Evolutionary conservation across 2,888 invertebrate species (phyloP).

Genomic region (Epirrhoe alternata): DNA sequence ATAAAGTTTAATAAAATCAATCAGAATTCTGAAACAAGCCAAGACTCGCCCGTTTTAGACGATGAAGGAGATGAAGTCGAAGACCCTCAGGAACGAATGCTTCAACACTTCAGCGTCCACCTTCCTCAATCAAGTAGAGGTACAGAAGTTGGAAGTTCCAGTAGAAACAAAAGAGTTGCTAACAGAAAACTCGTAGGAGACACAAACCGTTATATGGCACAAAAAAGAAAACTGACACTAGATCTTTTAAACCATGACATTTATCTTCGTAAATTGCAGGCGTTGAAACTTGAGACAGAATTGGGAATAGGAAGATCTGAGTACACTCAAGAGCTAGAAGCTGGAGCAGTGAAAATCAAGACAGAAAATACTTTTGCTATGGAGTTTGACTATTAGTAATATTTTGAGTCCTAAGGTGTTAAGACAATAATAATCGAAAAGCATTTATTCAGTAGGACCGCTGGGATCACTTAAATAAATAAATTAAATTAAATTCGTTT

Average conservation of each 20-base stretch:
- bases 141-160: background rate
- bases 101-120: background rate
- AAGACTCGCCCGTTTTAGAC: background rate
- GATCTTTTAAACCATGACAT: background rate
- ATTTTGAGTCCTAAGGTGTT: too few relatives aligned
- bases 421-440: too few relatives aligned
- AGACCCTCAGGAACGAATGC: background rate
- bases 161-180: background rate
- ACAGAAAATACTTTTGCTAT: background rate
- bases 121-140: background rate
- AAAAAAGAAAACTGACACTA: background rate
- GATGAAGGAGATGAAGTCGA: background rate
- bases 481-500: too few relatives aligned
- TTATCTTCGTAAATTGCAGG: background rate
- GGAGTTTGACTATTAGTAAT: background rate
- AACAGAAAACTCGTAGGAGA: background rate
- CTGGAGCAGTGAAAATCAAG: background rate
- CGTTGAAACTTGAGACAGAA: background rate
- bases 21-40: background rate
- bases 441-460: too few relatives aligned
- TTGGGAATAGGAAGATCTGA: background rate
- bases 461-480: too few relatives aligned
- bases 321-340: background rate
- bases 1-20: background rate
- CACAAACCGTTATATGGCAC: background rate